These are phyloP conservation scores for Clarias laeviceps DNA, from an alignment of 2,797 vertebrate genomes.

Conservation along the genomic window DNA sequence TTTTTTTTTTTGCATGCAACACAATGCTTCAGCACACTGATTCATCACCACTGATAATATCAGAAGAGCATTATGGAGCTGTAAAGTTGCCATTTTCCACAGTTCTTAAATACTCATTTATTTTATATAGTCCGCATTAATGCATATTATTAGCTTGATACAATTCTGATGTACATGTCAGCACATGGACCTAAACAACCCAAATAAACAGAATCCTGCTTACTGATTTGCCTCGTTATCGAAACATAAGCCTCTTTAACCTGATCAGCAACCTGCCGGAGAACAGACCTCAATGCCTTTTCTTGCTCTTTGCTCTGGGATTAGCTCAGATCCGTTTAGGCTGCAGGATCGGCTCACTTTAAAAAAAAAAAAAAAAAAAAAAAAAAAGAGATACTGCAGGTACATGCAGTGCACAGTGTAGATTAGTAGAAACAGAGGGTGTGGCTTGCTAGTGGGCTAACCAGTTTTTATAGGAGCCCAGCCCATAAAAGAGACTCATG, in stretches of 20 bases:
- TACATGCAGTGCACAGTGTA: background rate
- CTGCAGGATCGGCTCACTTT: constrained; percentile 17
- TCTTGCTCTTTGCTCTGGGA: background rate
- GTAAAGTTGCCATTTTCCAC: background rate
- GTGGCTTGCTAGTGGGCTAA: constrained; percentile 29
- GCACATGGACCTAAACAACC: background rate
- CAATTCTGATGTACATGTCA: background rate
- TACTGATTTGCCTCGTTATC: constrained; percentile 2
- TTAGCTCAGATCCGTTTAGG: constrained; percentile 44
- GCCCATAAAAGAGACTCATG: constrained; percentile 41
- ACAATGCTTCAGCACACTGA: too few species aligned
- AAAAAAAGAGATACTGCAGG: constrained; percentile 7
- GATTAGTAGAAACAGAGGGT: constrained; percentile 31
- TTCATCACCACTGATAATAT: background rate
- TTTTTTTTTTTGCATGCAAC: background rate
- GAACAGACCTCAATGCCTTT: constrained; percentile 52
- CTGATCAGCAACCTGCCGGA: constrained; percentile 60
- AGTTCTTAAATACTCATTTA: background rate
- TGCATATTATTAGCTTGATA: background rate
- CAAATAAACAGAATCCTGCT: background rate
- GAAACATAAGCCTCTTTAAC: constrained; percentile 47
- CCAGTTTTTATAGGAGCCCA: constrained; percentile 15
- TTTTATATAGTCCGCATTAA: background rate
- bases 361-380: background rate
- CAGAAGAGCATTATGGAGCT: background rate